Base-by-base conservation (phyloP, 2,888 invertebrate genomes). In the Agrypnus murinus region DNA sequence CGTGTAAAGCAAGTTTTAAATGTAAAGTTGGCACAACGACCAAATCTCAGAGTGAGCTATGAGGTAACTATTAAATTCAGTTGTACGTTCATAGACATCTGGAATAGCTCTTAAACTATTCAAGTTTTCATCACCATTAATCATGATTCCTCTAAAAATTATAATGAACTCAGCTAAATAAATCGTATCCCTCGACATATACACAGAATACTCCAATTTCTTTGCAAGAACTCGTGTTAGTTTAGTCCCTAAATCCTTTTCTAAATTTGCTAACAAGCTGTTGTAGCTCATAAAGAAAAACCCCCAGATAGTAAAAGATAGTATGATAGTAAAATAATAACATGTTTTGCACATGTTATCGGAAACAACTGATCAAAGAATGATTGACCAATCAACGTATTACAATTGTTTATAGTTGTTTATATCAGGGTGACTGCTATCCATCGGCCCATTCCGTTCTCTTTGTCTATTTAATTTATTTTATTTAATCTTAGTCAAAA, bases 301-400 rank as follows among this genome's bases (percentile, higher is more conserved):
- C 64, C 69, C 1, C 36, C 15, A 17, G 58, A 19, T 32, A 70
- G 65, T 43, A 36, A 31, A 3, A 60, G 5, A 38, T 70, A 70
- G 0, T 9, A n/a, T 8, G 38, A 17, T 14, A 70, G 53, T 7
- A 70, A 34, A 2, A 43, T n/a, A 7, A 70, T 55, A 15, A 57
- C 48, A 14, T 70, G 60, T 8, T 38, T 65, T 0, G 65, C 70
- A 46, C 60, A 55, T 12, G 14, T n/a, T 10, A 36, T 32, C 6
- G 70, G 70, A 45, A 70, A 55, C 17, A 50, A 10, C 45, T 65
- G 70, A 12, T 70, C 62, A 40, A 45, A 53, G 43, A 70, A 70
- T 6, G 70, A 36, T n/a, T n/a, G n/a, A n/a, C n/a, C n/a, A n/a
- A n/a, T n/a, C n/a, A n/a, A n/a, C n/a, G n/a, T n/a, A n/a, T n/a